These are phyloP conservation scores for Oncorhynchus gorbuscha DNA, from an alignment of 2,113 vertebrate species.

Conservation along the genomic window DNA sequence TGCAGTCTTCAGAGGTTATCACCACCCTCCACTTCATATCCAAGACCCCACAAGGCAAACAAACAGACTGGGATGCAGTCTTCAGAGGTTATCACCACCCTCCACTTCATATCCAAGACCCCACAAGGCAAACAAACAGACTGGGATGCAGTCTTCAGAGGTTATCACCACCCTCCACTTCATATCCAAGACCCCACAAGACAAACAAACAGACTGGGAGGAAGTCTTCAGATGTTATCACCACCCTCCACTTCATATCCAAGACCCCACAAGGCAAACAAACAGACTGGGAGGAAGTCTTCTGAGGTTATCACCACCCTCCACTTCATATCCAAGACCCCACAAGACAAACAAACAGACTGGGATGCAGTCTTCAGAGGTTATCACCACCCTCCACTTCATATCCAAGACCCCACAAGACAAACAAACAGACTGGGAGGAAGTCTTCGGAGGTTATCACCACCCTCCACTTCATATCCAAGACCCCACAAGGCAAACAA, in stretches of 20 bases:
- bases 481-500: no score
- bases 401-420: slow-evolving; percentile 55
- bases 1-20: slow-evolving; percentile 69
- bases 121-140: slow-evolving; percentile 67
- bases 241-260: slow-evolving; percentile 45
- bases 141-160: slow-evolving; percentile 50
- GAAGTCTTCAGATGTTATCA: slow-evolving; percentile 68
- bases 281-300: slow-evolving; percentile 23
- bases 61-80: slow-evolving; percentile 25
- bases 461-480: no score
- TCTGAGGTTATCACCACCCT: slow-evolving; percentile 67
- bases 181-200: slow-evolving; percentile 54
- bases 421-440: no score
- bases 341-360: slow-evolving; percentile 65
- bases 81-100: slow-evolving; percentile 67
- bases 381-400: slow-evolving; percentile 61
- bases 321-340: slow-evolving; percentile 42
- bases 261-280: slow-evolving; percentile 65
- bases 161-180: slow-evolving; percentile 62
- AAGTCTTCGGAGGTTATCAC: no score
- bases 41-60: slow-evolving; percentile 64
- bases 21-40: slow-evolving; percentile 45
- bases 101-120: slow-evolving; percentile 41
- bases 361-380: slow-evolving; percentile 54
- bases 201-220: slow-evolving; percentile 58